Base-by-base conservation (phyloP, 2,888 invertebrate genomes). In the Calliopum simillimum region DNA sequence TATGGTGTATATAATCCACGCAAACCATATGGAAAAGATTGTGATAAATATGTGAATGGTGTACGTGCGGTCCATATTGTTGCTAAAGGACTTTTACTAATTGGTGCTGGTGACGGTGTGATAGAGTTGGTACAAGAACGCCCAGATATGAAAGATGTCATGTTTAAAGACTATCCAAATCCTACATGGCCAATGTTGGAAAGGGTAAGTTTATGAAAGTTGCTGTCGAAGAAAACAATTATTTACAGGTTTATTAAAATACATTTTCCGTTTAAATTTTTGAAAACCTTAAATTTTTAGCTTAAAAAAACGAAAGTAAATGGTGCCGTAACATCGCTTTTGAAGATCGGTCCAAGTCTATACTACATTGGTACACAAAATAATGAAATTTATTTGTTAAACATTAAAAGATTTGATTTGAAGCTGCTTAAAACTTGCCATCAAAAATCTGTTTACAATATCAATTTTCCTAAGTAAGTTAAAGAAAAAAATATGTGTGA, bases 41-140 rank as follows among this genome's bases (percentile, higher is more conserved):
- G 86, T 68, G 81, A 85, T 73, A 85, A 84, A 51, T 86, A 83
- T 75, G 78, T 81, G 4, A 85, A 85, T 69, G 86, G 86, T 1
- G 90, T 94, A 1, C 90, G 91, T 68, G 88, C 90, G 0, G 87
- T 94, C 14, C 80, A 91, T 19, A 87, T 92, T 66, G 83, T 93
- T 79, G 87, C 87, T 0, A 88, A 89, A 63, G 90, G 90, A 0
- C 88, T 89, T 71, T 79, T 94, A 23, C 85, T 96, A 3, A 90
- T 97, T 70, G 97, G 97, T 0, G 91, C 93, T 4, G 97, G 97
- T 0, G 93, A 95, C 85, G 97, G 97, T 0, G 91, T 90, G 0
- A 85, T 97, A 0, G 94, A 95, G 75, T 75, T 94, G 23, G 89
- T 94, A 1, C 90, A 91, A 77, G 89, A 90, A 79, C 88, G 90